Percentiles rank a stretch among this genome's conserved stretches.
These are phyloP conservation scores for Laupala kohalensis DNA, from an alignment of 1,140 invertebrate genomes.

Conservation along the genomic window DNA sequence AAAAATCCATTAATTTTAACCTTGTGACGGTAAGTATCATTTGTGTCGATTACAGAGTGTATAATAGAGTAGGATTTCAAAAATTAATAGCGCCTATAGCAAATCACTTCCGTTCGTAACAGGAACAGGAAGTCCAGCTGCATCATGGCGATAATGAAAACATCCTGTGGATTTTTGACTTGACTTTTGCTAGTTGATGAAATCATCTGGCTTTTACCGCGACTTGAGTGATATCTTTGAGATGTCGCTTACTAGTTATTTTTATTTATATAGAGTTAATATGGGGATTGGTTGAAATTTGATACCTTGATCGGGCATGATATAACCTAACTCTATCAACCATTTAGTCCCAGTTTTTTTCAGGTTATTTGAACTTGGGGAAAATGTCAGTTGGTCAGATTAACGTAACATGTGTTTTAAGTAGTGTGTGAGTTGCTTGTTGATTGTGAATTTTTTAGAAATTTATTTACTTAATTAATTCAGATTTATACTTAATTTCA, in stretches of 20 bases:
- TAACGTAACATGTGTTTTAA: not conserved
- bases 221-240: not conserved
- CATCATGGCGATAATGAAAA: slow-evolving; percentile 31
- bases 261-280: slow-evolving; percentile 1
- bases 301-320: slow-evolving; percentile 9
- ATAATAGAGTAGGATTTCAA: not conserved
- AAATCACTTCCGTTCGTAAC: slow-evolving; percentile 35
- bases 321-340: not conserved
- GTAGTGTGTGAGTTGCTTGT: not conserved
- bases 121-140: slow-evolving; percentile 37
- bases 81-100: slow-evolving; percentile 26
- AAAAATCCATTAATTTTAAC: not conserved
- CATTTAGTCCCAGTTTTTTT: not conserved
- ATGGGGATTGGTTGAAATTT: slow-evolving; percentile 1
- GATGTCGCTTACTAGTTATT: not conserved
- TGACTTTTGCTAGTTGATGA: too few relatives aligned
- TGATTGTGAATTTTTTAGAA: not conserved
- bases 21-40: not conserved
- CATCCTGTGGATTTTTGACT: slow-evolving; percentile 25
- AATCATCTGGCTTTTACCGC: not conserved
- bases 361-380: not conserved
- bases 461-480: too few relatives aligned
- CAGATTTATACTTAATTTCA: not conserved
- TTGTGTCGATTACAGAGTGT: not conserved
- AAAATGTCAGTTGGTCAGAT: not conserved